phyloP scores from a whole-genome alignment of 2,888 invertebrate species.

The Pinctada fucata region DNA sequence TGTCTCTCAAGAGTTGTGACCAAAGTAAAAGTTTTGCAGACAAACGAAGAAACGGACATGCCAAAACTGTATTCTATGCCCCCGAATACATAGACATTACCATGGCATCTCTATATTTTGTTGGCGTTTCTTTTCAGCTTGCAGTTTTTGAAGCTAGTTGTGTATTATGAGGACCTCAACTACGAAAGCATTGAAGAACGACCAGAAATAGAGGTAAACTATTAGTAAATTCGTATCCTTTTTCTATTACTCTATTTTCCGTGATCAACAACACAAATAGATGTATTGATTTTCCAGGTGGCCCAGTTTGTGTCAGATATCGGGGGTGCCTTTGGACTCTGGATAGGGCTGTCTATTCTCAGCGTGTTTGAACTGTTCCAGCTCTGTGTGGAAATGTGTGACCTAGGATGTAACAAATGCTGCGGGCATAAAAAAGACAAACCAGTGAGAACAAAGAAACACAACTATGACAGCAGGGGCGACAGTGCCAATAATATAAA shows the following conservation, averaged over 20 bases:
- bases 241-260: too few relatives aligned
- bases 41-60: too few relatives aligned
- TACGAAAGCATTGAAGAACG: neutral
- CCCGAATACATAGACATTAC: too few relatives aligned
- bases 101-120: too few relatives aligned
- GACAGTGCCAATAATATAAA: too few relatives aligned
- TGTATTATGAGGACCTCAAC: conserved; percentile 7
- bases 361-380: conserved; percentile 55
- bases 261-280: too few relatives aligned
- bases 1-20: too few relatives aligned
- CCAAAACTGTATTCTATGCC: too few relatives aligned
- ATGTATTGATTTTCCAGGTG: conserved; percentile 34
- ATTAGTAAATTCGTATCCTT: neutral
- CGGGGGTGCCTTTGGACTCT: conserved; percentile 58
- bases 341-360: conserved; percentile 58
- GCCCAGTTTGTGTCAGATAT: conserved; percentile 56
- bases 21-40: too few relatives aligned
- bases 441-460: neutral
- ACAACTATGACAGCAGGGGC: too few relatives aligned
- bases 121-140: neutral
- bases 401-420: neutral
- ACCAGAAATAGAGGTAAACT: conserved; percentile 6
- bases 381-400: conserved; percentile 48
- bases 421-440: neutral
- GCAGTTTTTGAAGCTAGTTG: conserved; percentile 4